Base-by-base conservation (phyloP, 2,797 vertebrate genomes). In the Onychomys arenicola region DNA sequence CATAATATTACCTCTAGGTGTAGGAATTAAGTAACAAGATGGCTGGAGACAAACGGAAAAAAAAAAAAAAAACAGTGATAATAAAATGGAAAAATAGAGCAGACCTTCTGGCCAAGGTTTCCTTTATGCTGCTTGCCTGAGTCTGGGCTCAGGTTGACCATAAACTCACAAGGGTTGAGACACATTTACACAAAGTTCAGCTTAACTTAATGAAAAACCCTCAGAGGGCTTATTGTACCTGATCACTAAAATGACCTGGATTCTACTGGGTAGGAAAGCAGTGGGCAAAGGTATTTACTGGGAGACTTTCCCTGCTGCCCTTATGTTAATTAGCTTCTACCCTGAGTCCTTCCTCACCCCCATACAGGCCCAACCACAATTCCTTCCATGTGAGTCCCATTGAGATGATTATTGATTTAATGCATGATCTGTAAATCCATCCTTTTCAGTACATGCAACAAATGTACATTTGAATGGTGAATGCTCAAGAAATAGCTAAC, bases 11-110 rank as follows among this genome's bases (percentile, higher is more conserved):
- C 90, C 84, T 93, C 78, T 4, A 97, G 94, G 92, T 97, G 94
- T 94, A 75, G 93, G 67, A 96, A 97, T 94, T 96, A 95, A 96
- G 75, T 83, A 94, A 97, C 82, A 95, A 96, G 94, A 95, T 97
- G 91, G 87, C 76, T 96, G 40, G 69, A 97, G 94, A 95, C 91
- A 96, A 96, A 95, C 80, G 92, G 95, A 78, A 88, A 91, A 95
- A 94, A 59, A 89, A 95, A 81, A 97, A 95, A 95, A 71, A 86
- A 97, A 95, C 95, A 16, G 16, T 82, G 73, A 97, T 91, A 96
- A 96, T 95, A 91, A 97, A 96, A 96, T 55, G 73, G 78, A 71
- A 96, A 92, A 85, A 88, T 67, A 95, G 94, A 94, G 83, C 92
- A 93, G 59, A 76, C 17, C 91, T 96, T 95, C 92, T 96, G 76